These are phyloP conservation scores for Alca torda DNA, from an alignment of 2,797 vertebrate species.

Conservation along the genomic window DNA sequence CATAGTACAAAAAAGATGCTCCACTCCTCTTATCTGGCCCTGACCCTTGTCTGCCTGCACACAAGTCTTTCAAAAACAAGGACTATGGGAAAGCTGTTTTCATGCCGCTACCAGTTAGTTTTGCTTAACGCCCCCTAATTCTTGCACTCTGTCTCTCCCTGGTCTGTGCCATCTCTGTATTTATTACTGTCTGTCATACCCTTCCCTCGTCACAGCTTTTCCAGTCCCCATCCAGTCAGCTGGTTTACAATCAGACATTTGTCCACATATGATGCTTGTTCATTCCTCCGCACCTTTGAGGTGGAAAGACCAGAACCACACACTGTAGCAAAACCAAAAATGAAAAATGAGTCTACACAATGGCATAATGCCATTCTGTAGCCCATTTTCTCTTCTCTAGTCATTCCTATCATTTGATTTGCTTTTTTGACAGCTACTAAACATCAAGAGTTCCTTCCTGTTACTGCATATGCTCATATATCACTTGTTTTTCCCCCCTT, in stretches of 20 bases:
- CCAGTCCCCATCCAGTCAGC: not conserved
- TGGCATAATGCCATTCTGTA: not conserved
- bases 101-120: not conserved
- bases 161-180: not conserved
- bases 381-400: not conserved
- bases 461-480: not conserved
- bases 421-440: not conserved
- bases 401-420: not conserved
- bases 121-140: fast-evolving
- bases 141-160: not conserved
- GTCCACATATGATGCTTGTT: not conserved
- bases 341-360: not conserved
- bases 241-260: not conserved
- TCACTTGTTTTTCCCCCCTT: not conserved
- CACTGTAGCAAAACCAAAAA: not conserved
- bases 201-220: not conserved
- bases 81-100: not conserved
- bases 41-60: not conserved
- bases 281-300: not conserved
- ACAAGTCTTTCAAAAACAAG: not conserved
- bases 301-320: not conserved
- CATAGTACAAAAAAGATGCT: not conserved
- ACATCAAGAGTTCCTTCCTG: not conserved
- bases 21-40: not conserved
- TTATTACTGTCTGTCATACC: not conserved